Base-by-base conservation (phyloP, 2,888 invertebrate genomes). In the Fragum fragum region DNA sequence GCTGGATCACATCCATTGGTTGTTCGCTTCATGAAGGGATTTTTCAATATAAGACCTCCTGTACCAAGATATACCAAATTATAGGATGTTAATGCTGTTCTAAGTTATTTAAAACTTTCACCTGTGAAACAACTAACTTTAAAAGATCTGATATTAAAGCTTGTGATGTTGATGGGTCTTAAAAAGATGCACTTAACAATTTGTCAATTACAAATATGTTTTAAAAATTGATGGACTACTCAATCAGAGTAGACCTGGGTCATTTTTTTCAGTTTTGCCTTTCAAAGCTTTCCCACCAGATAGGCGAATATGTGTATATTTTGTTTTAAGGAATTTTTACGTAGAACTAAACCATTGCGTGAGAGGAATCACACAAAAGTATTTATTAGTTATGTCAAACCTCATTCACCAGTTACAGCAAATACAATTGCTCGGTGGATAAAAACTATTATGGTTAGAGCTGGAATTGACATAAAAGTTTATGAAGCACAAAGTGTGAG, bases 81-180 rank as follows among this genome's bases (percentile, higher is more conserved):
- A 9, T 73, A 61, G 73, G 47, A 73, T 32, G 73, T 74, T 1
- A 23, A 26, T 21, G 1, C 29, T n/a, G 74, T 68, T n/a, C 52
- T 29, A 29, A 1, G 11, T 23, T 74, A 68, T 36, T 53, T 74
- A 32, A 74, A 61, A 32, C 42, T 74, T 28, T 59, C 59, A 26
- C 28, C 59, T n/a, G n/a, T 26, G 3, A 59, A 26, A 59, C 59
- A 59, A 26, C 28, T 59, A 16, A 28, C 70, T 57, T 16, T 57
- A 42, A 71, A 79, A 79, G 57, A 79, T 52, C 63, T 79, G 52
- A 79, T 63, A 39, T 52, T 74, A 14, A 79, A 79, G 53, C 32
- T 74, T 21, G 71, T 55, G n/a, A 79, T 79, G 79, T 63, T 74
- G 14, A 79, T 79, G 16, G 74, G 29, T 16, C 61, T 79, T 52